These are phyloP conservation scores for Potamarius usumacintae DNA, from an alignment of 2,113 vertebrate species.

Conservation along the genomic window DNA sequence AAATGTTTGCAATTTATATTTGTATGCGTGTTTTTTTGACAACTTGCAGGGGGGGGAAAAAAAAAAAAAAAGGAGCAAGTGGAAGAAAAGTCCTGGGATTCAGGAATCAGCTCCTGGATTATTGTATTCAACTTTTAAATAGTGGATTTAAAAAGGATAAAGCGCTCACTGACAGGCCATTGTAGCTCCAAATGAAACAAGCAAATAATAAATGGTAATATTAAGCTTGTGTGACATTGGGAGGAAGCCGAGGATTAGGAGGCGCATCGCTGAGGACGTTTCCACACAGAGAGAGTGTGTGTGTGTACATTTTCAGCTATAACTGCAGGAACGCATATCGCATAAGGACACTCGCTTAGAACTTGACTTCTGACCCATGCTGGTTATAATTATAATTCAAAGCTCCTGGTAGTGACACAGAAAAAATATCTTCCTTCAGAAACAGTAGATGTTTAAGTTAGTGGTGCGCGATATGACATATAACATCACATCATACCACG, in stretches of 20 bases:
- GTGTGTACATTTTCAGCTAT: background rate
- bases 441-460: background rate
- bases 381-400: background rate
- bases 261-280: conserved; percentile 48
- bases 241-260: conserved; percentile 72
- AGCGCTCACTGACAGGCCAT: conserved; percentile 73
- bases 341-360: background rate
- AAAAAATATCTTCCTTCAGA: background rate
- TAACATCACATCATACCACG: background rate
- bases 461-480: too few relatives aligned
- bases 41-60: background rate
- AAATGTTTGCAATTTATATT: conserved; percentile 83
- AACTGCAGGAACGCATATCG: background rate
- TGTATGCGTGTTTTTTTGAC: conserved; percentile 24
- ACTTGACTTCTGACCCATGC: background rate
- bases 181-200: conserved; percentile 79
- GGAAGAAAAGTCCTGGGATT: conserved; percentile 63
- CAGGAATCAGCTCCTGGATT: conserved; percentile 77
- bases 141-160: conserved; percentile 74
- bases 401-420: background rate
- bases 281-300: conserved; percentile 12
- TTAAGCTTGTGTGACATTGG: conserved; percentile 79
- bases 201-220: conserved; percentile 80
- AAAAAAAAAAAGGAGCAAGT: background rate
- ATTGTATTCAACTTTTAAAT: conserved; percentile 77